Conservation (phyloP, 2,888 invertebrate species). For the Balanococcus diminutus region DNA sequence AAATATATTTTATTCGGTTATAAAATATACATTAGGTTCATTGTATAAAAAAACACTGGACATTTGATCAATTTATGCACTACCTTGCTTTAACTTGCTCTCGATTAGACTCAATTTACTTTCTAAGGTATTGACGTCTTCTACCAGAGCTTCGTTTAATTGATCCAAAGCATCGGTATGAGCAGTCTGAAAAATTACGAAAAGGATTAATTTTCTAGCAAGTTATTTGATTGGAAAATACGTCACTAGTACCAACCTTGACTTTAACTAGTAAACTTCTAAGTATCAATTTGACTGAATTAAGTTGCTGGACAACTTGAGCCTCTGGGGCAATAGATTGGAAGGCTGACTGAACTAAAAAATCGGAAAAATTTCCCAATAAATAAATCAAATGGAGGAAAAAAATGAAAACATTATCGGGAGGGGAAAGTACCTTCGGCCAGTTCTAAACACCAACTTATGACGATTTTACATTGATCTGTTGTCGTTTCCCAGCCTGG, state of each 20-base stretch:
- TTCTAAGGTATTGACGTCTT: neutral
- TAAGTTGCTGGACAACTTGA: constrained; percentile 57
- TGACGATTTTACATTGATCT: constrained; percentile 58
- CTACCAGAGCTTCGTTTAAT: constrained; percentile 37
- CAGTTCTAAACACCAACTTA: constrained; percentile 58
- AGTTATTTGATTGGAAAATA: neutral
- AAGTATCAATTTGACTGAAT: constrained; percentile 59
- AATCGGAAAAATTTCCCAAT: neutral
- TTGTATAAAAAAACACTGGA: neutral
- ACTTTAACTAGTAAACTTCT: constrained; percentile 59
- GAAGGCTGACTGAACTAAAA: constrained; percentile 2
- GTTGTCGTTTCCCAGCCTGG: constrained; percentile 65
- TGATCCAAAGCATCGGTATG: constrained; percentile 50
- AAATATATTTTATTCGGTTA: neutral
- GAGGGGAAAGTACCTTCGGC: constrained; percentile 56
- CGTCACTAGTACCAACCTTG: constrained; percentile 57
- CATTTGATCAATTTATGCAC: neutral
- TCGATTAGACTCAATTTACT: neutral
- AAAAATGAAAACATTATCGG: neutral
- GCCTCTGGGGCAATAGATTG: neutral
- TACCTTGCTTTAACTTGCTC: neutral
- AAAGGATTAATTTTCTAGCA: neutral
- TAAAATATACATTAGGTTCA: neutral
- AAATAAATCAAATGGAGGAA: neutral
- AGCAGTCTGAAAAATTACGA: constrained; percentile 12